Percentiles rank a stretch among this genome's conserved stretches.
phyloP scores from a whole-genome alignment of 2,113 vertebrate genomes.

The Pteropus alecto region DNA sequence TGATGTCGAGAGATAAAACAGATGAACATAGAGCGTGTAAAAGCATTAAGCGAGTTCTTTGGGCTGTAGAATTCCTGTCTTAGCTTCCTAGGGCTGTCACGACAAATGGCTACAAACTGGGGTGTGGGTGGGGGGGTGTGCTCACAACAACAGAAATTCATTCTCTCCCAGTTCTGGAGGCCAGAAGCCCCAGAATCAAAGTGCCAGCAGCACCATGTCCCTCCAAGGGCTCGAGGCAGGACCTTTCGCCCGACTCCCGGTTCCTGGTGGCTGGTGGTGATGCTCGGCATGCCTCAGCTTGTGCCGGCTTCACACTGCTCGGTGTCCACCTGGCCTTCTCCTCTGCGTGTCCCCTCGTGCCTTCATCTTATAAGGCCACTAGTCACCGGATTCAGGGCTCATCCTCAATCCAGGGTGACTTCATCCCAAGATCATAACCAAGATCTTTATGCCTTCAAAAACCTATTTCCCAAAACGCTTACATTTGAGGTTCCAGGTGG shows the following conservation, averaged over 20 bases:
- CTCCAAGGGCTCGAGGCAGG: not conserved
- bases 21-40: too few species aligned
- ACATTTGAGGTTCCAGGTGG: not conserved
- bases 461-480: not conserved
- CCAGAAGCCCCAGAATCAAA: not conserved
- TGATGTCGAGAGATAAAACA: rapidly evolving
- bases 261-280: not conserved
- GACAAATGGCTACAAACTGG: too few species aligned
- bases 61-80: rapidly evolving
- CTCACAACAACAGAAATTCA: too few species aligned
- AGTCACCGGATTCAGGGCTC: not conserved
- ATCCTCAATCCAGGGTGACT: not conserved
- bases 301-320: rapidly evolving
- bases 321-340: not conserved
- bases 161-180: not conserved
- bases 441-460: not conserved
- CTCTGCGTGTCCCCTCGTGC: not conserved
- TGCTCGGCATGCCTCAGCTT: rapidly evolving
- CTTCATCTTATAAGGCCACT: not conserved
- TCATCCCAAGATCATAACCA: not conserved
- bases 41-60: not conserved
- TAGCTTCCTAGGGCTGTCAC: not conserved
- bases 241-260: not conserved
- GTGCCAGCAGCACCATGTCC: too few species aligned
- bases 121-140: too few species aligned